These are phyloP conservation scores for Leptinotarsa defecta DNA, from an alignment of 1,140 invertebrate species.

Conservation along the genomic window DNA sequence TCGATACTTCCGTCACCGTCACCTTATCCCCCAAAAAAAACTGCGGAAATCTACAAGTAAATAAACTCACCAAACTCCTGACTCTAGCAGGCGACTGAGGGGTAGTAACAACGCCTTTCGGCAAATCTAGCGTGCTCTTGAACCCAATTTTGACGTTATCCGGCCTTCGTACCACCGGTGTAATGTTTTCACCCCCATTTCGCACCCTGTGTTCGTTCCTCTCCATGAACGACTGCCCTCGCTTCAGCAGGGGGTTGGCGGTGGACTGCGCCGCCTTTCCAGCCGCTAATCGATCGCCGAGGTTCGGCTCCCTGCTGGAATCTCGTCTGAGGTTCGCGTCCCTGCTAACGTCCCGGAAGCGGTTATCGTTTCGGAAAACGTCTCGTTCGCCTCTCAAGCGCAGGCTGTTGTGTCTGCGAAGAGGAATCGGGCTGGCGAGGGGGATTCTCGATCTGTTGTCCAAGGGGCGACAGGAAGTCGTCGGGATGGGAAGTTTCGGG, in stretches of 20 bases:
- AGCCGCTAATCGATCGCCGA: slow-evolving; percentile 16
- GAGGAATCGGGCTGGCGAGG: slow-evolving; percentile 54
- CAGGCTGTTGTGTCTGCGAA: slow-evolving; percentile 58
- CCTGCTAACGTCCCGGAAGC: not conserved
- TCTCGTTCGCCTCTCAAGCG: slow-evolving; percentile 54
- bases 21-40: not conserved
- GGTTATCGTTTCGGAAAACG: not conserved
- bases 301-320: slow-evolving; percentile 29
- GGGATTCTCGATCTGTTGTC: slow-evolving; percentile 40
- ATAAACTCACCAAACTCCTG: slow-evolving; percentile 47
- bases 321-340: not conserved
- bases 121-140: slow-evolving; percentile 18
- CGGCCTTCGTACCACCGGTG: slow-evolving; percentile 29
- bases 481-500: slow-evolving; percentile 2
- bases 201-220: slow-evolving; percentile 39
- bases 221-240: slow-evolving; percentile 52
- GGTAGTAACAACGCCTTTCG: slow-evolving; percentile 29
- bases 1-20: not conserved
- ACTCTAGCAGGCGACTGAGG: slow-evolving; percentile 39
- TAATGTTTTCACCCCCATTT: slow-evolving; percentile 28
- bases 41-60: not conserved
- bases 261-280: slow-evolving; percentile 28
- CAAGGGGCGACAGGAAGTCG: not conserved
- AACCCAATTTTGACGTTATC: slow-evolving; percentile 37
- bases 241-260: slow-evolving; percentile 45